Percentiles rank a stretch among this genome's conserved stretches.
These are phyloP conservation scores for Noctua janthina DNA, from an alignment of 2,888 invertebrate genomes.

Conservation along the genomic window DNA sequence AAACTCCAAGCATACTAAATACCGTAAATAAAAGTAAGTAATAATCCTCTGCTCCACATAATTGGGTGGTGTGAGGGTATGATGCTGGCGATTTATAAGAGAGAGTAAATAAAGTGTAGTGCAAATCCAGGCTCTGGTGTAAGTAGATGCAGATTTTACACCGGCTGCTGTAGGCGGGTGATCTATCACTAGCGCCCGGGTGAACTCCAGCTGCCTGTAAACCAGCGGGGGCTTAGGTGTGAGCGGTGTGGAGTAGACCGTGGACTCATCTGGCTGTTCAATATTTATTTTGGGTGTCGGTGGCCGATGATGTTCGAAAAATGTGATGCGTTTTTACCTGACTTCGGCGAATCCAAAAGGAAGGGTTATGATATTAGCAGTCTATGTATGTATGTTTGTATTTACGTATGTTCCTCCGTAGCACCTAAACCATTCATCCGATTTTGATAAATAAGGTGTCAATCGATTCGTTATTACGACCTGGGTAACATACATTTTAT, in stretches of 20 bases:
- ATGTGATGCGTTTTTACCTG: not conserved
- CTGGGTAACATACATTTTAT: no score
- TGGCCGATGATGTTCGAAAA: not conserved
- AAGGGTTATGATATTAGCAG: no score
- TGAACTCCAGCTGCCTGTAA: conserved; percentile 51
- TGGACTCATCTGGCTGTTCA: not conserved
- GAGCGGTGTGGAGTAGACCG: not conserved
- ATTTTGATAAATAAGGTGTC: no score
- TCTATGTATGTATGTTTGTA: no score
- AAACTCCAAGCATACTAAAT: conserved; percentile 26
- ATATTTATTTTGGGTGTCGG: not conserved
- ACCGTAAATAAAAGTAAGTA: conserved; percentile 41
- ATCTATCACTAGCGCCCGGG: conserved; percentile 79
- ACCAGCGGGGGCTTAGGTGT: conserved; percentile 29
- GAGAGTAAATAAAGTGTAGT: conserved; percentile 81
- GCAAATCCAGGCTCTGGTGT: conserved; percentile 77
- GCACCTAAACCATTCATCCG: no score
- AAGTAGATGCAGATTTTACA: conserved; percentile 83
- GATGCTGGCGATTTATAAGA: conserved; percentile 77
- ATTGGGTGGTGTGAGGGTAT: conserved; percentile 61
- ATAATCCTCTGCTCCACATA: conserved; percentile 59
- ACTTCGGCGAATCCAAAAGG: no score
- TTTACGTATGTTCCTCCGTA: no score
- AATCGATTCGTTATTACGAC: no score
- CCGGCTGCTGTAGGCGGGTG: conserved; percentile 81